phyloP scores from a whole-genome alignment of 2,888 invertebrate genomes.

The Oasisia sp. region DNA sequence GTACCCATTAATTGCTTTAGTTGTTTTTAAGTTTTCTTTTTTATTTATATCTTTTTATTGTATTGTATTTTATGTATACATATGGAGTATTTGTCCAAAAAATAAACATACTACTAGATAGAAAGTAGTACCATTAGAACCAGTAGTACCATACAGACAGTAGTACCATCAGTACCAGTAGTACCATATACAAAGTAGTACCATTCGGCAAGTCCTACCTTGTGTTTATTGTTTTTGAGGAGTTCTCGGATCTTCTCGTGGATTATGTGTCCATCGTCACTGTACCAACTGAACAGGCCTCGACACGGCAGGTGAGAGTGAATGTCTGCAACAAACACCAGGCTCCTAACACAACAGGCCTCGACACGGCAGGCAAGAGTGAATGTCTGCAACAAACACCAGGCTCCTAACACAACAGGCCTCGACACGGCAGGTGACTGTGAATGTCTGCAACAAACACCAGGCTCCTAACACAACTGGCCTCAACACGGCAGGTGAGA shows the following conservation, averaged over 20 bases:
- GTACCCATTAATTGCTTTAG: no score
- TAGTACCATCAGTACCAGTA: no score
- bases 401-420: conserved; percentile 30
- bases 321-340: conserved; percentile 34
- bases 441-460: conserved; percentile 38
- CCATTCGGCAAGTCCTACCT: conserved; percentile 19
- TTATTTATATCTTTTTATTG: no score
- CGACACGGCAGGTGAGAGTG: conserved; percentile 49
- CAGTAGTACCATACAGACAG: no score
- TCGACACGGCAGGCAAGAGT: conserved; percentile 48
- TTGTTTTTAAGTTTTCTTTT: no score
- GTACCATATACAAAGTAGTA: no score
- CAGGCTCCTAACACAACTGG: conserved; percentile 29
- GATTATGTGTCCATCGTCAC: conserved; percentile 31
- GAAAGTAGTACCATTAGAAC: no score
- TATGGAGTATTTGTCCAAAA: no score
- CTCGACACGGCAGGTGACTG: conserved; percentile 47
- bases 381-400: conserved; percentile 36
- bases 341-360: conserved; percentile 31
- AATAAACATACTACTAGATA: no score
- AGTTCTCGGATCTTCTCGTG: conserved; percentile 29
- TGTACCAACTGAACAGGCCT: conserved; percentile 43
- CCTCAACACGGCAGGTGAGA: conserved; percentile 47
- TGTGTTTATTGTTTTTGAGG: conserved; percentile 27
- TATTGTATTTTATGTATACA: no score